phyloP scores from a whole-genome alignment of 2,113 vertebrate genomes.

The Trematomus loennbergii region DNA sequence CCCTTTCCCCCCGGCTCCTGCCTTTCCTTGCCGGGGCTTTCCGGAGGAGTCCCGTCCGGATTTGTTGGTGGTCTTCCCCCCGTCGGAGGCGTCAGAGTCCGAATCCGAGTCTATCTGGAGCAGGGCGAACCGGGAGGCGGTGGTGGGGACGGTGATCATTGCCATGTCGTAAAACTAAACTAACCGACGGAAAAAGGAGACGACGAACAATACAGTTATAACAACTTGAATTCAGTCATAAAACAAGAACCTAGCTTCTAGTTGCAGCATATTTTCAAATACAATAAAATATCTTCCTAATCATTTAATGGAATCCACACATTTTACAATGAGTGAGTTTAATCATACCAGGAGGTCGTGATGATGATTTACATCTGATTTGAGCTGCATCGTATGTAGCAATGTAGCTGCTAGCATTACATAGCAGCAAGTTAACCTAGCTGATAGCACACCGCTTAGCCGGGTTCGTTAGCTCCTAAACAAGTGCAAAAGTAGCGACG shows the following conservation, averaged over 20 bases:
- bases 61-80: slow-evolving; percentile 82
- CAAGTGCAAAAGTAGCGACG: slow-evolving; percentile 52
- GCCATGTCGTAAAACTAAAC: slow-evolving; percentile 81
- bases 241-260: slow-evolving; percentile 22
- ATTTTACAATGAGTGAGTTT: background rate
- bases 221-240: slow-evolving; percentile 16
- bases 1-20: slow-evolving; percentile 78
- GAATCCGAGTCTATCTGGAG: slow-evolving; percentile 93
- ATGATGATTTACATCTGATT: background rate
- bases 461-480: slow-evolving; percentile 52
- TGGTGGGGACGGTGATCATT: slow-evolving; percentile 91
- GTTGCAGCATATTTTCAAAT: background rate
- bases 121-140: slow-evolving; percentile 93
- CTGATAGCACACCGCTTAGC: slow-evolving; percentile 42
- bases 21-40: slow-evolving; percentile 82
- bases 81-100: slow-evolving; percentile 87
- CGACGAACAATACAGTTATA: background rate
- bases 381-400: background rate
- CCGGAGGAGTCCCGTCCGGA: slow-evolving; percentile 74
- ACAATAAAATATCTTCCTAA: accelerated
- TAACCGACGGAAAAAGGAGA: background rate
- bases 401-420: slow-evolving; percentile 40
- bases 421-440: slow-evolving; percentile 52
- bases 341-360: background rate
- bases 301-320: background rate